Conservation (phyloP, 2,888 invertebrate genomes). For the Drosophila stalkeri region DNA sequence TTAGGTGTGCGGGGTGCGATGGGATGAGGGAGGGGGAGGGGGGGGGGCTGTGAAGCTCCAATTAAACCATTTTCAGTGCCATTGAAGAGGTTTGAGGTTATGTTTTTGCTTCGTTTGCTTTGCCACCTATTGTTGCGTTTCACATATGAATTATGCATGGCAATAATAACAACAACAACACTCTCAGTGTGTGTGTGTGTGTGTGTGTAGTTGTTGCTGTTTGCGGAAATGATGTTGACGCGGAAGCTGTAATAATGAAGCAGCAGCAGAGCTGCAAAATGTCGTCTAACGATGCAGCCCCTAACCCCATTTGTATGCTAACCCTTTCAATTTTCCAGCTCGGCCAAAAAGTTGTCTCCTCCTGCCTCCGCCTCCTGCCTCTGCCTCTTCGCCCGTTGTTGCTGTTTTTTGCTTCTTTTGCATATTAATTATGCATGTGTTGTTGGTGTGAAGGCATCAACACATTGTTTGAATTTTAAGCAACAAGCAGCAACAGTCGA, state of each 20-base stretch:
- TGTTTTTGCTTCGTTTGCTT: conserved; percentile 70
- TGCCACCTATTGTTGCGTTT: conserved; percentile 75
- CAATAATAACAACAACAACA: conserved; percentile 56
- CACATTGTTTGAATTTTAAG: conserved; percentile 82
- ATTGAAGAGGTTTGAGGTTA: conserved; percentile 66
- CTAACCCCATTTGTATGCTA: conserved; percentile 56
- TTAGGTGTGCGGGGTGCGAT: too few relatives aligned
- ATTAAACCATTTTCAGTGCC: conserved; percentile 79
- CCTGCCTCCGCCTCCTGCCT: neutral
- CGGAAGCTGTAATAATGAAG: conserved; percentile 83
- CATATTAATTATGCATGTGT: conserved; percentile 81
- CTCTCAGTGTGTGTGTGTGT: conserved; percentile 6
- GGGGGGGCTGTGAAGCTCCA: conserved; percentile 54
- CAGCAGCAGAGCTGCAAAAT: conserved; percentile 70
- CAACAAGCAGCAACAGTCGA: conserved; percentile 63
- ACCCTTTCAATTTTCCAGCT: conserved; percentile 77
- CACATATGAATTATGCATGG: conserved; percentile 82
- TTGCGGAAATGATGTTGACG: conserved; percentile 82
- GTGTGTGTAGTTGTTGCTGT: conserved; percentile 45
- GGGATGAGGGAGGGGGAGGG: neutral
- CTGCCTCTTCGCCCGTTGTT: conserved; percentile 38
- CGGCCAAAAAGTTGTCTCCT: conserved; percentile 65
- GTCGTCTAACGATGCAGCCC: conserved; percentile 57
- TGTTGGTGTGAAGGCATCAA: conserved; percentile 81
- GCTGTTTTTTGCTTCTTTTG: conserved; percentile 65